Base-by-base conservation (phyloP, 2,888 invertebrate genomes). In the Lomographa bimaculata region DNA sequence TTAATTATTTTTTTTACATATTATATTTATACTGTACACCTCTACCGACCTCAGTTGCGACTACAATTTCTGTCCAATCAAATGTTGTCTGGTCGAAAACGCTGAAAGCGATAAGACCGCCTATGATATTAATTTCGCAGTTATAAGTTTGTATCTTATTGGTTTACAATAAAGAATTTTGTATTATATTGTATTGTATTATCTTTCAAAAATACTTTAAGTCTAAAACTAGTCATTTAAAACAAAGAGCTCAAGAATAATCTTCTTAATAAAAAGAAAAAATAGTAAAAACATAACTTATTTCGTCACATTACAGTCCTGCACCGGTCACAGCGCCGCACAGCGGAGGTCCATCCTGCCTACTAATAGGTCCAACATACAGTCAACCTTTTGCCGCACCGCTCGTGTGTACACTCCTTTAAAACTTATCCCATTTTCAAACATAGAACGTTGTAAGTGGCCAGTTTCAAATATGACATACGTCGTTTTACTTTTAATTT, bases 321-420 rank as follows among this genome's bases (percentile, higher is more conserved):
- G 6, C 10, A 7, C n/a, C 23, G 8, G 36, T 33, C 54, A 55
- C 66, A 85, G 85, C 85, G 85, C 85, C 87, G 79, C 84, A 46
- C 78, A 52, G 71, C 55, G 85, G 85, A 76, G 86, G 84, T 84
- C 82, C 62, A 64, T 57, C 37, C 50, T 48, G 47, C 41, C 48
- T 63, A 67, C 86, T 89, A 89, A 87, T 83, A 72, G 79, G 58
- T 77, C 64, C 58, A 54, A 67, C 76, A 87, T 72, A 89, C 79
- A 77, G 52, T 48, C 57, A 50, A 59, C 68, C 78, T 82, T 84
- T n/a, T 79, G 57, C 71, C 59, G 47, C 50, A 60, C 84, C 85
- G 83, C 71, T 54, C 25, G 52, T 78, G 63, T 77, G 68, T 76
- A 65, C 68, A 65, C 70, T 70, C 66, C 77, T 76, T 82, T 75